Base-by-base conservation (phyloP, 35 echinoderm and acorn worm genomes). In the Apostichopus parvimensis region DNA sequence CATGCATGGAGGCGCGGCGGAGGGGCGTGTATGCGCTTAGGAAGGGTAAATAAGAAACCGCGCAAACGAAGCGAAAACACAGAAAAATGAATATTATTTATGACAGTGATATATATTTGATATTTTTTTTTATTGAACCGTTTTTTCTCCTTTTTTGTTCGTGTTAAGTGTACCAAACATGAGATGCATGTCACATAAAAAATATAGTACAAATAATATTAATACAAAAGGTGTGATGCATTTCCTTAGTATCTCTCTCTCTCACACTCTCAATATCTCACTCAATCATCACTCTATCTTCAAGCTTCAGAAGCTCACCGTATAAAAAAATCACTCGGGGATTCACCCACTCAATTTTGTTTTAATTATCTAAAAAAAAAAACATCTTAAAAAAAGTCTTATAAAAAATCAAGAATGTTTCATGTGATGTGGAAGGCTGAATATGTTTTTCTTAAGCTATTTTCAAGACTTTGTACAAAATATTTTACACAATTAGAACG, bases 391-490 rank as follows among this genome's bases (percentile, higher is more conserved):
- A 45, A 45, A 88, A 88, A 88, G 64, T 88, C 83, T 87, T 88
- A 88, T 88, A 26, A 87, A 82, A 88, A 88, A 88, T 88, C 86
- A 88, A 88, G 86, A 88, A 88, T 88, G 86, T 88, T 88, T 88
- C 86, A 88, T 88, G 86, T 88, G 86, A 88, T 88, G 60, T 88
- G 86, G 86, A 88, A 88, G 86, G 86, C 86, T 88, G 61, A 88
- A 88, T 88, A 88, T 66, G 60, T 65, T 66, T 73, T 53, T 52
- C 68, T 88, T 88, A 88, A 88, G 86, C 86, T 88, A 88, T 88
- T 88, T 73, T 73, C 61, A 88, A 88, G 86, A 88, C 86, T 88
- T 88, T 88, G n/a, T 88, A 88, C 60, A 88, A 82, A 80, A 54
- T 88, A 88, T 88, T 68, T 88, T 88, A 88, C 86, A 88, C 61